These are phyloP conservation scores for Sinocyclocheilus maitianheensis DNA, from an alignment of 2,113 vertebrate genomes.

Conservation along the genomic window DNA sequence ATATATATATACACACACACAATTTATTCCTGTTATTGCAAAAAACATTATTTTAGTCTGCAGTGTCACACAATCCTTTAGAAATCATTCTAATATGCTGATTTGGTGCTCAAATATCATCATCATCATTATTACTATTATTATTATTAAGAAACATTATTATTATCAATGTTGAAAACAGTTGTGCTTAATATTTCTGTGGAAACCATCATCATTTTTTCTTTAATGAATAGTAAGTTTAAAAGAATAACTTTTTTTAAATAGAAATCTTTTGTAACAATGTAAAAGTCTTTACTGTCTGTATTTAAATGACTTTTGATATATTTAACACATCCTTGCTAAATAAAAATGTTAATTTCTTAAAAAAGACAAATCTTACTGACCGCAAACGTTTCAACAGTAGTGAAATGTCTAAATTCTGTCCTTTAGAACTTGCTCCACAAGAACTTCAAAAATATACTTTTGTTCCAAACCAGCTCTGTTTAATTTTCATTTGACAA, in stretches of 20 bases:
- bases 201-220: no score
- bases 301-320: no score
- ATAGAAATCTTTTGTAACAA: no score
- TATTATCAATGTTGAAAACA: neutral
- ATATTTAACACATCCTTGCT: neutral
- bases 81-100: neutral
- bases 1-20: no score
- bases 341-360: no score
- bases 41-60: neutral
- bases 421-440: neutral
- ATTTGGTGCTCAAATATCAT: neutral
- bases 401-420: conserved; percentile 44
- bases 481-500: conserved; percentile 51
- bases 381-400: no score
- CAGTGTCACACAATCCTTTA: neutral
- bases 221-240: no score
- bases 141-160: neutral
- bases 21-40: neutral
- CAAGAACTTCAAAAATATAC: neutral
- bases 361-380: no score
- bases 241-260: no score
- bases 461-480: conserved; percentile 44
- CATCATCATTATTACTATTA: neutral
- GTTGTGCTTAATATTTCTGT: no score
- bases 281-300: no score